These are phyloP conservation scores for Eleginops maclovinus DNA, from an alignment of 2,113 vertebrate genomes.

Conservation along the genomic window DNA sequence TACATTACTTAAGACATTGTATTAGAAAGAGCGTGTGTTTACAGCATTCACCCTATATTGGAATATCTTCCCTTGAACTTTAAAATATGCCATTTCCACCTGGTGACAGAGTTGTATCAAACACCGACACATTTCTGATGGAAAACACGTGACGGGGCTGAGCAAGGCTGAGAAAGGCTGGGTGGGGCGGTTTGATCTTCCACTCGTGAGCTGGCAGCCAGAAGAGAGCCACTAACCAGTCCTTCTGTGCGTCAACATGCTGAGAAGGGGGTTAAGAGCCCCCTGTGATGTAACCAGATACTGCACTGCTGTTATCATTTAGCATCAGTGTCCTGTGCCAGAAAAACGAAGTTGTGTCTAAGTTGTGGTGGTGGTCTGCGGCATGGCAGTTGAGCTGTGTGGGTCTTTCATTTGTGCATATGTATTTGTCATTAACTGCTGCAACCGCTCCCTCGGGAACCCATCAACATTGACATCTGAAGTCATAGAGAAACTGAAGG, in stretches of 20 bases:
- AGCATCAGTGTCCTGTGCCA: slow-evolving; percentile 55
- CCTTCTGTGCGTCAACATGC: slow-evolving; percentile 43
- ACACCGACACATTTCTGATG: slow-evolving; percentile 27
- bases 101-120: slow-evolving; percentile 38
- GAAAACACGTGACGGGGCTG: slow-evolving; percentile 59
- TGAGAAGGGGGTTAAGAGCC: slow-evolving; percentile 30
- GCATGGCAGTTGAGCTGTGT: slow-evolving; percentile 47
- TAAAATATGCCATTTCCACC: slow-evolving; percentile 2
- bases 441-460: slow-evolving; percentile 39
- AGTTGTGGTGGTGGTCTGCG: slow-evolving; percentile 61
- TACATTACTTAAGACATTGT: not conserved
- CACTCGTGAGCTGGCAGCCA: slow-evolving; percentile 52
- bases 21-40: not conserved
- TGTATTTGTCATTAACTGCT: slow-evolving; percentile 73
- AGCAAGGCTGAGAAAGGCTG: slow-evolving; percentile 40
- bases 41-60: not conserved
- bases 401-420: slow-evolving; percentile 61
- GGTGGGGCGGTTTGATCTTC: slow-evolving; percentile 56
- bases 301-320: slow-evolving; percentile 77
- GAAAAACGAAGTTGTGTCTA: slow-evolving; percentile 30
- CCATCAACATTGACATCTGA: slow-evolving; percentile 55
- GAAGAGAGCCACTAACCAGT: slow-evolving; percentile 40
- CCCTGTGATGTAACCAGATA: slow-evolving; percentile 62
- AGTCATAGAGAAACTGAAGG: slow-evolving; percentile 35
- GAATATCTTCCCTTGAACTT: not conserved